A percentile compares a stretch with the other conserved stretches of the same genome.
Conservation (phyloP, 2,113 vertebrate species). For the Mungos mungo region DNA sequence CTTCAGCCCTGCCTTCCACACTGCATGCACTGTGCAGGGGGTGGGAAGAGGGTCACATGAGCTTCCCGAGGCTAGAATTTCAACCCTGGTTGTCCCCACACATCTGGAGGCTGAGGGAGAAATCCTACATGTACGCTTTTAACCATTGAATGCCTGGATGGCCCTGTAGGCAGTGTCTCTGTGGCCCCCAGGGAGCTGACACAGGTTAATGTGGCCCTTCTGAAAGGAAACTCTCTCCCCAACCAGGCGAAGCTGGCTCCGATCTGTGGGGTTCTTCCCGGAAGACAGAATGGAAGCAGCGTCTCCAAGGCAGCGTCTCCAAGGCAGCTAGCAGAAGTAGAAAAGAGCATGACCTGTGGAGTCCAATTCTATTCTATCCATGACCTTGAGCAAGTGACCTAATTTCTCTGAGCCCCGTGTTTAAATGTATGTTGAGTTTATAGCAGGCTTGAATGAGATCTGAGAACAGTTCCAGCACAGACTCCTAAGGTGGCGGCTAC, state of each 20-base stretch:
- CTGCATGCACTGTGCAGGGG: accelerated
- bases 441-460: not conserved
- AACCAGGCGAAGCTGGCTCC: accelerated
- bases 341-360: not conserved
- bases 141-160: not conserved
- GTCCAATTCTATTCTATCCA: not conserved
- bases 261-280: not conserved
- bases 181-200: not conserved
- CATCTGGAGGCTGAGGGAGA: not conserved
- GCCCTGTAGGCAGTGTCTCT: not conserved
- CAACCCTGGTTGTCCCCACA: not conserved
- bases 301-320: not conserved
- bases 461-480: not conserved
- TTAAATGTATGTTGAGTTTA: not conserved
- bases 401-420: not conserved
- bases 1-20: not conserved
- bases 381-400: not conserved
- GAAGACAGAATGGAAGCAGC: not conserved
- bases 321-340: not conserved
- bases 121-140: not conserved
- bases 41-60: not conserved
- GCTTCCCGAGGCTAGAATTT: not conserved
- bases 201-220: not conserved
- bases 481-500: not conserved
- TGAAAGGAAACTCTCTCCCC: not conserved